phyloP scores from a whole-genome alignment of 2,113 vertebrate species.

The Amphilophus citrinellus region DNA sequence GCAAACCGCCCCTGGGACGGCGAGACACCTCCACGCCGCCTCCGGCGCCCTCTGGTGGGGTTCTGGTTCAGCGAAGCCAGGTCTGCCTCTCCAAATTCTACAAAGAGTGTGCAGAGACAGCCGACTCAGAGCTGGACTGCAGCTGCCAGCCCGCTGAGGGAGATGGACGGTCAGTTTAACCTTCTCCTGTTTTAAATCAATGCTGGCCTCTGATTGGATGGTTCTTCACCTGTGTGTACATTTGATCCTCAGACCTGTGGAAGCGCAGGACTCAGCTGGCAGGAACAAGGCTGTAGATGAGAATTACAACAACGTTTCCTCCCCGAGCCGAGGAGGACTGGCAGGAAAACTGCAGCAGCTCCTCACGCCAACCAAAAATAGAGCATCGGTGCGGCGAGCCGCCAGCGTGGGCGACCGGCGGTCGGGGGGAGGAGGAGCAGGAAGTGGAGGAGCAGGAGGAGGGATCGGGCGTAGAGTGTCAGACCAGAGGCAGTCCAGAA shows the following conservation, averaged over 20 bases:
- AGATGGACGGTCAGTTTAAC: slow-evolving; percentile 68
- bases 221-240: background rate
- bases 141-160: slow-evolving; percentile 50
- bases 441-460: slow-evolving; percentile 29
- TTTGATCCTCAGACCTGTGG: slow-evolving; percentile 41
- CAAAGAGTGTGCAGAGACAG: slow-evolving; percentile 70
- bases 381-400: slow-evolving; percentile 67
- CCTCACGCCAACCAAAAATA: slow-evolving; percentile 85
- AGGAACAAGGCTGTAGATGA: slow-evolving; percentile 70
- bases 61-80: slow-evolving; percentile 73
- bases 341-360: slow-evolving; percentile 90
- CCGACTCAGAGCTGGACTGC: slow-evolving; percentile 53
- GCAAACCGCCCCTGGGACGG: slow-evolving; percentile 72
- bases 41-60: slow-evolving; percentile 34
- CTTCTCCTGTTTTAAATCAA: background rate
- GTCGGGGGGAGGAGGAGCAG: slow-evolving; percentile 16
- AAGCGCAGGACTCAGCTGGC: slow-evolving; percentile 30
- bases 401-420: slow-evolving; percentile 76
- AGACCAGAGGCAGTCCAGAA: slow-evolving; percentile 81
- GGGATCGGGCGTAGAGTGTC: slow-evolving; percentile 55
- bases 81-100: slow-evolving; percentile 83
- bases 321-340: slow-evolving; percentile 81
- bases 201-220: background rate
- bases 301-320: slow-evolving; percentile 79
- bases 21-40: slow-evolving; percentile 45